Evolutionary conservation across 2,888 invertebrate genomes (phyloP).

Genomic region (Drosophila affinis): DNA sequence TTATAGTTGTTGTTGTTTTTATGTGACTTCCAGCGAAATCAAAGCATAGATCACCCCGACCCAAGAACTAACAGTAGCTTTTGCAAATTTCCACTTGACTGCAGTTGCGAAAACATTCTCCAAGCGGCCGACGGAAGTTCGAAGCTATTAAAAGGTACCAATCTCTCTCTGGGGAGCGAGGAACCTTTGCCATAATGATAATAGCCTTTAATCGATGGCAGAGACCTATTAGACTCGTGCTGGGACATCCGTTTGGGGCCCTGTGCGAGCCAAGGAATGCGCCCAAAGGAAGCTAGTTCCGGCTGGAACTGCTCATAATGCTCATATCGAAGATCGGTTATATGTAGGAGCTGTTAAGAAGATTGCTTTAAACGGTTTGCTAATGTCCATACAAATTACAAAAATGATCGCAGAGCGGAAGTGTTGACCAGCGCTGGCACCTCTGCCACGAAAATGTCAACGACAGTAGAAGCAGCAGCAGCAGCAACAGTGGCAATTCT

Average conservation of each 20-base stretch:
- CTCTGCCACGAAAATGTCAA: conserved; percentile 37
- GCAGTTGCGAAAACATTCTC: conserved; percentile 29
- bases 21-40: conserved; percentile 63
- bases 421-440: conserved; percentile 30
- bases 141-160: conserved; percentile 22
- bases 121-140: conserved; percentile 15
- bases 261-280: conserved; percentile 1
- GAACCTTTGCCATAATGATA: conserved; percentile 19
- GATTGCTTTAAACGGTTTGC: conserved; percentile 59
- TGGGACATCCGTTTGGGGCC: conserved; percentile 29
- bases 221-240: conserved; percentile 24
- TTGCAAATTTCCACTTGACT: conserved; percentile 59
- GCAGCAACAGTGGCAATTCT: conserved; percentile 43
- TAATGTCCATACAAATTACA: conserved; percentile 47
- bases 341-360: conserved; percentile 46
- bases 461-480: neutral
- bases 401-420: conserved; percentile 54
- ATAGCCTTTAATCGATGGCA: conserved; percentile 29
- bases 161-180: neutral
- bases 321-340: conserved; percentile 27
- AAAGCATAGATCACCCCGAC: conserved; percentile 64
- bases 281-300: conserved; percentile 55
- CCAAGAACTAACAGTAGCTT: conserved; percentile 58
- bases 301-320: conserved; percentile 32
- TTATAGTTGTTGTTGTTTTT: conserved; percentile 9